Base-by-base conservation (phyloP, 2,888 invertebrate species). In the Monochamus alternatus region DNA sequence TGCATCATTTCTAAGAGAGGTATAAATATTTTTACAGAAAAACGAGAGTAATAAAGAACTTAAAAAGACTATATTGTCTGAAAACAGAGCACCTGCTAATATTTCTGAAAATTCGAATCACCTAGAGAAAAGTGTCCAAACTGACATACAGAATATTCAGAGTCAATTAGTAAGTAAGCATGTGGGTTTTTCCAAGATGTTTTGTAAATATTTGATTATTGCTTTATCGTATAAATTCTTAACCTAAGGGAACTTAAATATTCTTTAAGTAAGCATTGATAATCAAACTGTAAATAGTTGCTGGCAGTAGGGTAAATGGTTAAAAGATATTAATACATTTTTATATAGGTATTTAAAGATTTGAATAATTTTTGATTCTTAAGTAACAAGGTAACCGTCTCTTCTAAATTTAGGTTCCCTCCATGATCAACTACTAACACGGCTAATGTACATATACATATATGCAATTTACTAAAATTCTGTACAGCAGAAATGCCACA, bases 131-230 rank as follows among this genome's bases (percentile, higher is more conserved):
- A 85, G 86, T 59, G 87, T 88, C 38, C 89, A 89, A 85, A 89
- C 89, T 22, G 88, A 89, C 76, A 87, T 89, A 77, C 85, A 88
- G 84, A 88, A 88, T 82, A 87, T 89, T 81, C 81, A 87, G 81
- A 85, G 80, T 77, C 83, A 85, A 80, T 86, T 89, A 85, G 88
- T 89, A 87, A 86, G 86, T 87, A 83, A 47, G 71, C 71, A 71
- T 71, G 71, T 32, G 14, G 58, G 55, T 55, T 55, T 55, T 60
- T 47, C 30, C 44, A 73, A 14, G 9, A 10, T 22, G 43, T 47
- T 44, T 62, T 80, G 76, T 76, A 75, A 72, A 80, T 80, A 76
- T 59, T 47, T 43, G 30, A 58, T 58, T 67, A 38, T 52, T 68
- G 43, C 69, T 75, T 72, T 32, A 3, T 63, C 12, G 32, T 60